Base-by-base conservation (phyloP, 1,140 invertebrate genomes). In the Helicoverpa zea region DNA sequence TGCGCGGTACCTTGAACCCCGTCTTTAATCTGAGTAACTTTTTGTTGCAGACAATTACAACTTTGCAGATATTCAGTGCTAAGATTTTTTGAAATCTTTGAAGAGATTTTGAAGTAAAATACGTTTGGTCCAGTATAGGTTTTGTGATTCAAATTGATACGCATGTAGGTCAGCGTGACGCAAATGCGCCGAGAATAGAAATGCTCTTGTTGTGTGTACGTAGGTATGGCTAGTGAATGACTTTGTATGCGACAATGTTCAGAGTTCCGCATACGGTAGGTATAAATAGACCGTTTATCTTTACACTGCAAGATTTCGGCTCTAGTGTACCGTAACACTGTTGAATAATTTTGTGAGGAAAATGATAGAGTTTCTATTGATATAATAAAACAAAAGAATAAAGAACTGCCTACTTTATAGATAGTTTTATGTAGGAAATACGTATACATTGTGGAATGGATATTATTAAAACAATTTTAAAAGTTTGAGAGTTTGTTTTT, bases 1-100 rank as follows among this genome's bases (percentile, higher is more conserved):
- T 89, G 91, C 92, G 91, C 81, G 18, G 2, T 51, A 18, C 43
- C 43, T 54, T 66, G 81, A 72, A 35, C 64, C 64, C 13, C 43
- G 35, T 43, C 5, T 7, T 9, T 43, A 7, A 43, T 7, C 5
- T 9, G 35, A 43, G 35, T 9, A 43, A 43, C 35, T 43, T 43
- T 43, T 43, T 43, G 35, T 43, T 43, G 35, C 9, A 43, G 35
- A 43, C 35, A 9, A 9, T 43, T 9, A 7, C 1, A 43, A 43
- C 35, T 43, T 43, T 43, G 35, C 35, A 43, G 35, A 43, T 7
- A 9, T 43, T 9, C 9, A 43, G 35, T 47, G 3, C 14, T 29
- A 43, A 73, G n/a, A 35, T 30, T 43, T 43, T 56, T 18, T 16
- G n/a, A 5, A 47, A 2, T 12, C 16, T 13, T 3, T 51, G 2